Evolutionary conservation across 2,888 invertebrate genomes (phyloP), one percentile per base, ranked within the genome.

Genomic region (Polyommatus iphigenia): DNA sequence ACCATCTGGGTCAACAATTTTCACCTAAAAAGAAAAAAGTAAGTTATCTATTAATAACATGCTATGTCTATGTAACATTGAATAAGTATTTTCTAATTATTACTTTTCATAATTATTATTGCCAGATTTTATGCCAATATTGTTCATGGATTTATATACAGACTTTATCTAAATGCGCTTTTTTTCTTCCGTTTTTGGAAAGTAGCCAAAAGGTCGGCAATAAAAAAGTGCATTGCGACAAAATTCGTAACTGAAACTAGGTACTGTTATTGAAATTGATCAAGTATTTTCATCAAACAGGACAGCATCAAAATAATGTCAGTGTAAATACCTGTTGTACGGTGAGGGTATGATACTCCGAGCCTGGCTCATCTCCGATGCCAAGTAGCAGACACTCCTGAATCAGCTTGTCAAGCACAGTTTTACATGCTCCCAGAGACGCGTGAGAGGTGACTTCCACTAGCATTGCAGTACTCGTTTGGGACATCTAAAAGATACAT

Each of bases 361-460:
- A 86, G 0, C 85, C 83, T 2, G 86, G 83, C 3, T 84, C 83
- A 75, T 90, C 89, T 0, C 94, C 95, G 6, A 96, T 83, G 32
- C 95, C 95, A 18, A 96, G 89, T 54, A 95, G 85, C 20, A 97
- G 87, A 80, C 96, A 94, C 83, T 96, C 96, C 73, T 95, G 95
- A 36, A 98, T 87, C 62, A 97, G 87, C 78, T 95, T 93, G 85
- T 97, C 96, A 93, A 97, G 90, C 0, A 96, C 96, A 77, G 94
- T 95, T 85, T 95, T 95, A 90, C 97, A 97, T 29, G 95, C 89
- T 76, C 95, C 95, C 77, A 96, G 95, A 0, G 95, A 96, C 1
- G 94, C 87, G 72, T 96, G 95, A 76, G 97, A 97, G 0, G 97
- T 97, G 79, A 98, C 97, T 88, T 98, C 98, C 18, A 97, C 88